Evolutionary conservation across 1,140 invertebrate genomes (phyloP).

Genomic region (Cherax quadricarinatus): DNA sequence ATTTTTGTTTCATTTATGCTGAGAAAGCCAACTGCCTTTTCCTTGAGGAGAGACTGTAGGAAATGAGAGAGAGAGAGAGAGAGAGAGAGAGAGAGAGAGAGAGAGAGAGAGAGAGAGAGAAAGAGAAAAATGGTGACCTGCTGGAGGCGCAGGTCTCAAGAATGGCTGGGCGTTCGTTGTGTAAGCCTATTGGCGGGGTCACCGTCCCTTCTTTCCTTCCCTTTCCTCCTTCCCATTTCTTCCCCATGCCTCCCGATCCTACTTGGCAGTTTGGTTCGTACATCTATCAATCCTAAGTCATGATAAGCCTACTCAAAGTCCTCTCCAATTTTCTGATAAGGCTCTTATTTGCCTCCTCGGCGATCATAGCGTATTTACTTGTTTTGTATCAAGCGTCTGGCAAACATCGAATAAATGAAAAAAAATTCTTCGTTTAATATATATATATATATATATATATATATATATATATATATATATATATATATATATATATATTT

Average conservation of each 20-base stretch:
- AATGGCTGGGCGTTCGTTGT: background rate
- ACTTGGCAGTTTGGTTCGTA: background rate
- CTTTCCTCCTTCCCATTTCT: background rate
- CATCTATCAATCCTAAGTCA: conserved; percentile 50
- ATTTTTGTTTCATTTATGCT: background rate
- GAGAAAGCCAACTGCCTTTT: conserved; percentile 37
- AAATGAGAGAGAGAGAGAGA: background rate
- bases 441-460: too few species aligned
- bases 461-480: too few species aligned
- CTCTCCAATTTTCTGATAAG: conserved; percentile 63
- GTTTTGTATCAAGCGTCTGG: background rate
- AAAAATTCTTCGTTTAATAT: too few species aligned
- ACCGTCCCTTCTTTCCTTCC: background rate
- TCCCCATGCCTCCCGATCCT: background rate
- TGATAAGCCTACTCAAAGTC: conserved; percentile 55
- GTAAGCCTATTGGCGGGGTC: conserved; percentile 17
- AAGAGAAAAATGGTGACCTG: background rate
- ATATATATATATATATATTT: too few species aligned
- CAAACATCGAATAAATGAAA: too few species aligned
- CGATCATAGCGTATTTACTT: conserved; percentile 14
- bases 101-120: conserved; percentile 5
- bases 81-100: background rate
- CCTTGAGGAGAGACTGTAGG: background rate
- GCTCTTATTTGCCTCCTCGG: background rate
- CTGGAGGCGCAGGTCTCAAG: background rate